These are phyloP conservation scores for Enteromius paludinosus DNA, from an alignment of 2,797 vertebrate species.

Conservation along the genomic window DNA sequence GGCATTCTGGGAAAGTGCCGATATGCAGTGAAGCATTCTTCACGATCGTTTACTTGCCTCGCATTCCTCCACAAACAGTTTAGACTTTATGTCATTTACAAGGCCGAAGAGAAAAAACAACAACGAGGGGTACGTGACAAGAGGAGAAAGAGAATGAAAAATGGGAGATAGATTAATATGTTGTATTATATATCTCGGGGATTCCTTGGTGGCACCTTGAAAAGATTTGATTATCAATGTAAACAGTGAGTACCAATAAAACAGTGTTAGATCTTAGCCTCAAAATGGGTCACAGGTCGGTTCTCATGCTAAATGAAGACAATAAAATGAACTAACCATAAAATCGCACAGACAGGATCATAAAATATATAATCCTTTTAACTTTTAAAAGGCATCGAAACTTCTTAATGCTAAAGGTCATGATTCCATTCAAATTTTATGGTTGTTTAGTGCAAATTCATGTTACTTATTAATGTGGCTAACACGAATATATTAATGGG, in stretches of 20 bases:
- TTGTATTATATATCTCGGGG: background rate
- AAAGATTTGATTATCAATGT: background rate
- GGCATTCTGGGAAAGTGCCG: conserved; percentile 52
- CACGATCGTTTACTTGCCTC: conserved; percentile 71
- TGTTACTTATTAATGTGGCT: conserved; percentile 7
- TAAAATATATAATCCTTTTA: background rate
- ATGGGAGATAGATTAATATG: background rate
- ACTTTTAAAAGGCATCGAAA: background rate
- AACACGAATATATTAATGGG: background rate
- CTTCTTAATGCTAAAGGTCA: conserved; percentile 9
- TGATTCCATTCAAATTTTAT: conserved; percentile 6
- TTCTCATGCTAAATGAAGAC: conserved; percentile 6
- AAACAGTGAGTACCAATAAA: background rate
- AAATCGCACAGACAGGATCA: background rate
- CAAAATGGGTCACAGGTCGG: conserved; percentile 2
- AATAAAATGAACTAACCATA: conserved; percentile 16
- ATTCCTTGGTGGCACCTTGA: conserved; percentile 15
- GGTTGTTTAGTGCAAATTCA: background rate
- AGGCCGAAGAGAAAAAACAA: conserved; percentile 59
- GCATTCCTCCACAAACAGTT: conserved; percentile 79
- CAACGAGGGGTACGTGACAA: conserved; percentile 14
- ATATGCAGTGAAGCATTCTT: conserved; percentile 57
- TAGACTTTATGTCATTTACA: conserved; percentile 79
- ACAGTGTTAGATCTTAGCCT: background rate
- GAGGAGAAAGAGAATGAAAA: conserved; percentile 19